Base-by-base conservation (phyloP, 2,797 vertebrate genomes). In the Psittacula derbiana region DNA sequence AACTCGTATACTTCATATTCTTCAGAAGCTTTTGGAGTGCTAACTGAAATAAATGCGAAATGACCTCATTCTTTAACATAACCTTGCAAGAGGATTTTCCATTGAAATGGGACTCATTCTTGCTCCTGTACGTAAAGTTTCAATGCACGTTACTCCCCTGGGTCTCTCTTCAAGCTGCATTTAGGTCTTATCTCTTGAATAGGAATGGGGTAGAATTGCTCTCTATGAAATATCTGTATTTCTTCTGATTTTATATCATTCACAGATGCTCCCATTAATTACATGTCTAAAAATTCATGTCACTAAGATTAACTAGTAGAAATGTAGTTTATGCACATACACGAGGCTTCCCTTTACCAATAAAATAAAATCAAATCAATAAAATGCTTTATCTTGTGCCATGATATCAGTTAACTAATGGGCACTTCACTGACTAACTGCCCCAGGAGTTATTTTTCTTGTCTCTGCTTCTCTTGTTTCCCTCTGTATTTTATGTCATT, bases 21-120 rank as follows among this genome's bases (percentile, higher is more conserved):
- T 90, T 76, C 40, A 52, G 58, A 58, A 96, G 36, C 2, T 88
- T 86, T 90, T 70, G 44, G 55, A 93, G 66, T n/a, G 25, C 62
- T 88, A 84, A 76, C 40, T 33, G 16, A 38, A 75, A 80, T 90
- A 88, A 91, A 81, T 73, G 80, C 82, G 81, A 86, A 75, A 90
- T 62, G 44, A 95, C 73, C 76, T 92, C 47, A 60, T 91, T 88
- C 82, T 92, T 92, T 91, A 88, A 36, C 30, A 28, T 81, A 95
- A 94, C 90, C 89, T 95, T 96, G 95, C 13, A 46, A 69, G 70
- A 91, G 66, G 71, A 50, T 28, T 82, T 95, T 58, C 55, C 91
- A 62, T 55, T 94, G 66, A 92, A 93, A 85, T 65, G 15, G 66
- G 70, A 70, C 16, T 80, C 4, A 6, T 60, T 83, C 81, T 84